Conservation (phyloP, 2,888 invertebrate genomes). For the Eupithecia vulgata region DNA sequence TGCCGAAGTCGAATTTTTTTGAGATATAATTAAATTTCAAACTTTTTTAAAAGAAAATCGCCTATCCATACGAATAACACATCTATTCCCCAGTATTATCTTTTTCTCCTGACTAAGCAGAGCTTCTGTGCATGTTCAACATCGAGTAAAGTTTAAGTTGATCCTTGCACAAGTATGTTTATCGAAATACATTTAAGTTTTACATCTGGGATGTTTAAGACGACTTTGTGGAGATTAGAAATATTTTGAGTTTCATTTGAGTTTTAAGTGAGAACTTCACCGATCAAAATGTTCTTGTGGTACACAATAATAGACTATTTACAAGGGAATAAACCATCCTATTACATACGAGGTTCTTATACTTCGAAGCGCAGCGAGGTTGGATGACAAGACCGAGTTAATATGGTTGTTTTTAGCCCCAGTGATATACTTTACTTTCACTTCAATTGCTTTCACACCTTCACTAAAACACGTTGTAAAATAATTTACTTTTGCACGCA, state of each 20-base stretch:
- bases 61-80: not conserved
- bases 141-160: conserved; percentile 20
- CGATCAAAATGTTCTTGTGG: not conserved
- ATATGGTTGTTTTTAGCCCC: too few species aligned
- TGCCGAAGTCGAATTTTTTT: too few species aligned
- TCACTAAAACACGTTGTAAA: too few species aligned
- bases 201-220: not conserved
- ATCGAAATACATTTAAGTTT: conserved; percentile 2
- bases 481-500: too few species aligned
- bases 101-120: not conserved
- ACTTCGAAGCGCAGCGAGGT: too few species aligned
- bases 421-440: too few species aligned
- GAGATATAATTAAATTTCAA: too few species aligned
- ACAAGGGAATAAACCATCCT: too few species aligned
- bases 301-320: not conserved
- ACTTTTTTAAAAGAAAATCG: not conserved
- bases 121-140: conserved; percentile 25
- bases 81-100: not conserved
- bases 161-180: conserved; percentile 5
- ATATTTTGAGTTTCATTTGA: not conserved
- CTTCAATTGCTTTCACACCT: too few species aligned
- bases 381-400: too few species aligned
- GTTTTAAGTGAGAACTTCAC: not conserved
- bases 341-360: too few species aligned
- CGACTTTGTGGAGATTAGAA: not conserved